A percentile compares a stretch with the other conserved stretches of the same genome.
phyloP scores from a whole-genome alignment of 2,888 invertebrate species.

The Epinotia demarniana region DNA sequence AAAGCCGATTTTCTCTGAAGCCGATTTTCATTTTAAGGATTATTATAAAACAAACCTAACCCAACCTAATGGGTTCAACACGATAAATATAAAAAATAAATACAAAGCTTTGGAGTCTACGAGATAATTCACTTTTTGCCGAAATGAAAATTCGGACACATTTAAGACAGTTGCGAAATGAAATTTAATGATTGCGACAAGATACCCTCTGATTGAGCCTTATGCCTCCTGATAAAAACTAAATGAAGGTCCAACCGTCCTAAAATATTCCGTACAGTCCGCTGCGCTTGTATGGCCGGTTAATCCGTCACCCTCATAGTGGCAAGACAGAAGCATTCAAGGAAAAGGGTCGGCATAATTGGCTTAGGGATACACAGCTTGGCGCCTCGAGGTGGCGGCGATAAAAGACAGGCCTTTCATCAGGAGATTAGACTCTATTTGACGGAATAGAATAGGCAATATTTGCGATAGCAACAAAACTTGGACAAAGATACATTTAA shows the following conservation, averaged over 20 bases:
- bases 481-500: too few relatives aligned
- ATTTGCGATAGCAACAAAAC: too few relatives aligned
- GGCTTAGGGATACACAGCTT: conserved; percentile 31
- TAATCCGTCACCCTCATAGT: conserved; percentile 20
- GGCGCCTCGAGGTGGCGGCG: conserved; percentile 26
- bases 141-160: too few relatives aligned
- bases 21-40: too few relatives aligned
- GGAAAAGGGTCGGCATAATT: conserved; percentile 26
- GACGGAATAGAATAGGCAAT: not conserved
- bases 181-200: too few relatives aligned
- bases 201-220: not conserved
- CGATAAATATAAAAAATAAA: too few relatives aligned
- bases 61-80: too few relatives aligned
- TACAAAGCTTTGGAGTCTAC: too few relatives aligned
- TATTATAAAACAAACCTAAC: too few relatives aligned
- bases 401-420: not conserved
- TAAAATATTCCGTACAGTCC: conserved; percentile 34
- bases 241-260: not conserved
- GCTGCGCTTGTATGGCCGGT: conserved; percentile 22
- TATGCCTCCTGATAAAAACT: not conserved
- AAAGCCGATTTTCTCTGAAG: too few relatives aligned
- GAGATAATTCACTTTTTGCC: too few relatives aligned
- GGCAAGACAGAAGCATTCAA: conserved; percentile 23
- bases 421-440: not conserved
- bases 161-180: too few relatives aligned